Evolutionary conservation across 35 echinoderm and acorn worm species (phyloP), one percentile per base, ranked within the genome.

Genomic region (Strongylocentrotus purpuratus): DNA sequence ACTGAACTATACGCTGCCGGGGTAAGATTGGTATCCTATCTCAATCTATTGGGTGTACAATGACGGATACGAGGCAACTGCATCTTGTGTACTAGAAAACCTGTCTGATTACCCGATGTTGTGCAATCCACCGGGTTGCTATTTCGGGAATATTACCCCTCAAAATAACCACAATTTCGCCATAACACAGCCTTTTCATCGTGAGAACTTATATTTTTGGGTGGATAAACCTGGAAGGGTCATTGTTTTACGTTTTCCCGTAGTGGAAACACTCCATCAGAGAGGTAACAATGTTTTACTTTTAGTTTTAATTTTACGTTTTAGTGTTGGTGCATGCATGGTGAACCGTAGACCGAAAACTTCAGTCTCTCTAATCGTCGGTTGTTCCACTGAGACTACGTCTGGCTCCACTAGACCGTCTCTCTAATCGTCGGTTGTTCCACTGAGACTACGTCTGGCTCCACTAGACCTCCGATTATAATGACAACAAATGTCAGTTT

Each of bases 51-150:
- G 7, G 32, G 35, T 41, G 35, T 41, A 41, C 35, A 0, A 41
- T 41, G 35, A 41, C 35, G 35, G 35, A 41, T 41, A 41, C 35
- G 35, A 59, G 52, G 4, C 52, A 59, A 59, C 52, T 17, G 1
- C 9, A 88, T 7, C 0, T 11, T 86, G 45, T 35, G 45, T 35
- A 9, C 33, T 87, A 4, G 0, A 4, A 33, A 9, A 35, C 87
- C 87, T 22, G 87, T 88, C 87, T 18, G 87, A 88, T 88, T 88
- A 88, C 87, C 87, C 32, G 87, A 22, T 35, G 87, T 88, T 88
- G 87, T 88, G 87, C 87, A 88, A 88, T 88, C 87, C 45, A 32
- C 87, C 45, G 87, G 87, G 31, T 33, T 33, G 45, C 87, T 88
- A 88, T 88, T 88, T 88, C 45, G 87, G 87, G 32, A 33, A 17